Evolutionary conservation across 2,797 vertebrate species (phyloP).

Genomic region (Menidia menidia): DNA sequence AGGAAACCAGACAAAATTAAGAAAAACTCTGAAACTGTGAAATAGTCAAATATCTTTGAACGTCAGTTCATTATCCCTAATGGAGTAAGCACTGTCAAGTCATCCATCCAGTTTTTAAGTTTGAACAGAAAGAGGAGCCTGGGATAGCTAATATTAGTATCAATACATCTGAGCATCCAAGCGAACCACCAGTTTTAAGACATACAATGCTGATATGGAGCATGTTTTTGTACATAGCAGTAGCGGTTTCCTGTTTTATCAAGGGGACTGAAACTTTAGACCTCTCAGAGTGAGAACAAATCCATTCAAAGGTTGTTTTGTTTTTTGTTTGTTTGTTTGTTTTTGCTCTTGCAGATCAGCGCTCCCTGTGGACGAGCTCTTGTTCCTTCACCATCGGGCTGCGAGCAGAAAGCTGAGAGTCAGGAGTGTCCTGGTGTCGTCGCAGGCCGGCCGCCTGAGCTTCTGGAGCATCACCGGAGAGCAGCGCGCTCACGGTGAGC

Average conservation of each 20-base stretch:
- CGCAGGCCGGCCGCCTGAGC: constrained; percentile 53
- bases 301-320: not conserved
- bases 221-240: too few species aligned
- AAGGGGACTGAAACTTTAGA: not conserved
- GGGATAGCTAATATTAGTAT: too few species aligned
- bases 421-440: constrained; percentile 57
- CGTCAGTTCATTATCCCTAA: too few species aligned
- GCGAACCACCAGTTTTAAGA: too few species aligned
- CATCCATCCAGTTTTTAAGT: too few species aligned
- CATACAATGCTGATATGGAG: too few species aligned
- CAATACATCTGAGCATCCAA: too few species aligned
- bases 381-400: constrained; percentile 71
- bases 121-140: too few species aligned
- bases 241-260: not conserved
- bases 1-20: too few species aligned
- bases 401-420: constrained; percentile 47
- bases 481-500: constrained; percentile 52
- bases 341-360: constrained; percentile 18
- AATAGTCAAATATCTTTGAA: too few species aligned
- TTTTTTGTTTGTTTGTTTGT: not conserved
- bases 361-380: constrained; percentile 54
- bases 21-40: too few species aligned
- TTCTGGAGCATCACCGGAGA: constrained; percentile 65
- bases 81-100: too few species aligned
- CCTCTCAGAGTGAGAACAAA: not conserved